Conservation (phyloP, 2,113 vertebrate species). For the Sigmodon hispidus region DNA sequence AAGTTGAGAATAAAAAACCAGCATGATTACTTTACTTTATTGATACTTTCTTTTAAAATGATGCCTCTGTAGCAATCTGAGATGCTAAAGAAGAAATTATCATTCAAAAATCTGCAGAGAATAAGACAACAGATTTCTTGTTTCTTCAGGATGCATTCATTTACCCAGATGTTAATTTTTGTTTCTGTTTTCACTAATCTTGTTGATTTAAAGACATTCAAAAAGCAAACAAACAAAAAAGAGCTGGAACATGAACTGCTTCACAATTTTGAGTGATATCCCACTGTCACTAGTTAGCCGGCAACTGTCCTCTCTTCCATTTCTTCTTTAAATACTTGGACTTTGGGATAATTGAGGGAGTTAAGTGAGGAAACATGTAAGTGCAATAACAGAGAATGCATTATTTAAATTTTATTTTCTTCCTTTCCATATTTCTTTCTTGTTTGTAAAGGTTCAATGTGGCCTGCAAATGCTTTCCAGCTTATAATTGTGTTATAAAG, state of each 20-base stretch:
- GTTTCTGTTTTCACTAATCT: not conserved
- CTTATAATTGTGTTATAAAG: not conserved
- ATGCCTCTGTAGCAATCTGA: constrained; percentile 89
- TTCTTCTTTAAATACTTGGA: not conserved
- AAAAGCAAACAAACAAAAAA: too few species aligned
- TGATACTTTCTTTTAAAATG: constrained; percentile 72
- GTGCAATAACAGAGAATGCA: not conserved
- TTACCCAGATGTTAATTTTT: too few species aligned
- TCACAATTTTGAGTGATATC: not conserved
- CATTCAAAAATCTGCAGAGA: constrained; percentile 84
- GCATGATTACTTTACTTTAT: not conserved
- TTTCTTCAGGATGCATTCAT: not conserved
- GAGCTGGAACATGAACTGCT: too few species aligned
- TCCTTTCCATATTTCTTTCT: not conserved
- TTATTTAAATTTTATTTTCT: not conserved
- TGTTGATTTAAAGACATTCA: not conserved
- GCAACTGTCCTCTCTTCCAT: not conserved
- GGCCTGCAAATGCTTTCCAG: too few species aligned
- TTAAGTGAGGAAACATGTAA: not conserved
- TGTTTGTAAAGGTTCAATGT: not conserved
- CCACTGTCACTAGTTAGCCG: too few species aligned
- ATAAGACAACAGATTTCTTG: constrained; percentile 83
- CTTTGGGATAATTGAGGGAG: not conserved
- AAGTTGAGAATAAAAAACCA: not conserved
- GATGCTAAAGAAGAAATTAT: constrained; percentile 96